Evolutionary conservation across 92 coral and sea anemone species (phyloP).

Genomic region (Siderastrea siderea): DNA sequence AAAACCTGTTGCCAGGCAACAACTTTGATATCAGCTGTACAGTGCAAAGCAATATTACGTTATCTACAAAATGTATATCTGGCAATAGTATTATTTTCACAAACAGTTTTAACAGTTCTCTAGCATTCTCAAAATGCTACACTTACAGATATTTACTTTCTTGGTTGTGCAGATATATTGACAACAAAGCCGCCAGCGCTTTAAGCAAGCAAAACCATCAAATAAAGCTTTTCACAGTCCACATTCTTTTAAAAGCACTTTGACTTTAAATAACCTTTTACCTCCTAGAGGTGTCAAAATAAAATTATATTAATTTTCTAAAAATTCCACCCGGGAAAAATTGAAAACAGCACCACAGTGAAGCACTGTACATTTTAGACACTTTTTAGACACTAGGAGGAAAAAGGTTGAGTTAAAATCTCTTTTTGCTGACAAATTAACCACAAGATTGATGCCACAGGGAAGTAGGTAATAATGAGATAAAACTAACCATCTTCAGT

Average conservation of each 20-base stretch:
- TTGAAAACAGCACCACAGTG: neutral
- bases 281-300: neutral
- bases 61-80: neutral
- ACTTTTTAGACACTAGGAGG: too few relatives aligned
- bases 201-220: neutral
- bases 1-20: conserved; percentile 4
- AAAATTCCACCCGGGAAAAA: neutral
- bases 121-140: neutral
- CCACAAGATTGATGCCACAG: too few relatives aligned
- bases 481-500: too few relatives aligned
- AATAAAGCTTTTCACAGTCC: neutral
- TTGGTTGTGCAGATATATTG: neutral
- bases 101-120: neutral
- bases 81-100: neutral
- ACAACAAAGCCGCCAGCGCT: neutral
- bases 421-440: too few relatives aligned
- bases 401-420: too few relatives aligned
- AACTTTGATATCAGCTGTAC: neutral
- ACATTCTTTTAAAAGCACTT: neutral
- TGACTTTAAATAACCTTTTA: neutral
- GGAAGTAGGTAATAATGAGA: too few relatives aligned
- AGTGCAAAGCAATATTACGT: neutral
- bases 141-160: neutral
- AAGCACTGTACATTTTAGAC: too few relatives aligned
- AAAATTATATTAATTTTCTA: neutral